Percentiles rank a stretch among this genome's conserved stretches.
Conservation (phyloP, 2,113 vertebrate genomes). For the Corapipo altera region DNA sequence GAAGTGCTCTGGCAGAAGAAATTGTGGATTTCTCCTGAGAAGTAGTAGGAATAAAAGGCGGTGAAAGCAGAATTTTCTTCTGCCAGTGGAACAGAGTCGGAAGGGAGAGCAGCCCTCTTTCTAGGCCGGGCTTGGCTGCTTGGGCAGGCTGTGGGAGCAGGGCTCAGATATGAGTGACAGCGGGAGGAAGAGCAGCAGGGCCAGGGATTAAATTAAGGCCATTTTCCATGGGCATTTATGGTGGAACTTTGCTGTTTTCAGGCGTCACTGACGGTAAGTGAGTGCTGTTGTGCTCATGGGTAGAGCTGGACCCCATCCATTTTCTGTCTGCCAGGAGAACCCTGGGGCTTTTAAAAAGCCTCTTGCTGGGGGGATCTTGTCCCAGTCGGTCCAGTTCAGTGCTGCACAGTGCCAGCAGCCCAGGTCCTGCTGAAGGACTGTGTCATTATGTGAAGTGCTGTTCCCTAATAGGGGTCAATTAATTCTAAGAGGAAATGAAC, state of each 20-base stretch:
- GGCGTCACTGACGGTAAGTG: rapidly evolving
- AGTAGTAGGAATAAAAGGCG: neutral
- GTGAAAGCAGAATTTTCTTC: neutral
- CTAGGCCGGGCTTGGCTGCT: neutral
- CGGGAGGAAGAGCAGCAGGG: neutral
- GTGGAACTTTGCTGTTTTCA: neutral
- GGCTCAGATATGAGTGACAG: neutral
- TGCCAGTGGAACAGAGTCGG: neutral
- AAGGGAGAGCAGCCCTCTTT: neutral
- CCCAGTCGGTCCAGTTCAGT: neutral
- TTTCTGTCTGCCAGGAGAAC: neutral
- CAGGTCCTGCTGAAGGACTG: neutral
- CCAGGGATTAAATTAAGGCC: neutral
- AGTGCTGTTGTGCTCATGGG: neutral
- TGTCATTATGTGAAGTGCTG: neutral
- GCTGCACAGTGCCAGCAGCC: neutral
- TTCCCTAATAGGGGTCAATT: neutral
- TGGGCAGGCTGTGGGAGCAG: neutral
- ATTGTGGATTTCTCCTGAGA: neutral
- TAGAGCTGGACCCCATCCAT: neutral
- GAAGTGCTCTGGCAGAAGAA: neutral
- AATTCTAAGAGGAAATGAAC: neutral
- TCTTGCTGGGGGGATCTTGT: neutral
- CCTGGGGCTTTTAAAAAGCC: neutral
- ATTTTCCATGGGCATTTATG: rapidly evolving